phyloP scores from a whole-genome alignment of 2,113 vertebrate genomes.

The Platanista minor region DNA sequence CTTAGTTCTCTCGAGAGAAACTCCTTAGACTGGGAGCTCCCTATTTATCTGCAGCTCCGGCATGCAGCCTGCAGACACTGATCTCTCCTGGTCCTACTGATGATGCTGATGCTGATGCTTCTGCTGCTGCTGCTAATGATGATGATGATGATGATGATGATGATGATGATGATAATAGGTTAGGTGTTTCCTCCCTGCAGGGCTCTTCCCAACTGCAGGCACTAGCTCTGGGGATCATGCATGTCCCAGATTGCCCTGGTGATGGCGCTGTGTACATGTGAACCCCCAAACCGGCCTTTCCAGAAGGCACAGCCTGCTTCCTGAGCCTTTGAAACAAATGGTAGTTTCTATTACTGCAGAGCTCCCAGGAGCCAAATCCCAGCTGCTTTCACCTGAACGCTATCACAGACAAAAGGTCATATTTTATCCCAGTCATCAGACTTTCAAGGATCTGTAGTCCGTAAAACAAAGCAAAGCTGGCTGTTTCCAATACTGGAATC shows the following conservation, averaged over 20 bases:
- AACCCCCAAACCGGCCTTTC: neutral
- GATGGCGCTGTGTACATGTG: neutral
- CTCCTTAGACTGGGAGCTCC: neutral
- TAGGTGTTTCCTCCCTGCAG: neutral
- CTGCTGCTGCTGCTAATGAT: too few species aligned
- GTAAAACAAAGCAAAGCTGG: neutral
- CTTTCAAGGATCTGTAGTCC: neutral
- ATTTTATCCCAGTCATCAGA: neutral
- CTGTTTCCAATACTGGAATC: neutral
- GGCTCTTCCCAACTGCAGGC: neutral
- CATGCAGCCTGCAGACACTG: neutral
- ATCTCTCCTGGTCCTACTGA: neutral
- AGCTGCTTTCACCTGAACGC: neutral
- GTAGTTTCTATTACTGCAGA: neutral
- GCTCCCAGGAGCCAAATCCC: neutral
- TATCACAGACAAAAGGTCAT: neutral
- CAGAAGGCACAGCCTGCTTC: neutral
- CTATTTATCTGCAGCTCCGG: neutral
- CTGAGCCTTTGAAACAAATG: neutral
- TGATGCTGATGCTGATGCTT: accelerated
- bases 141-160: accelerated
- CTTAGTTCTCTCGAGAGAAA: too few species aligned
- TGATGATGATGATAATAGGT: too few species aligned
- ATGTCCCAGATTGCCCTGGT: neutral
- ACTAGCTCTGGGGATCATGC: neutral